Base-by-base conservation (phyloP, 1,140 invertebrate genomes). In the Brachionus manjavacas region DNA sequence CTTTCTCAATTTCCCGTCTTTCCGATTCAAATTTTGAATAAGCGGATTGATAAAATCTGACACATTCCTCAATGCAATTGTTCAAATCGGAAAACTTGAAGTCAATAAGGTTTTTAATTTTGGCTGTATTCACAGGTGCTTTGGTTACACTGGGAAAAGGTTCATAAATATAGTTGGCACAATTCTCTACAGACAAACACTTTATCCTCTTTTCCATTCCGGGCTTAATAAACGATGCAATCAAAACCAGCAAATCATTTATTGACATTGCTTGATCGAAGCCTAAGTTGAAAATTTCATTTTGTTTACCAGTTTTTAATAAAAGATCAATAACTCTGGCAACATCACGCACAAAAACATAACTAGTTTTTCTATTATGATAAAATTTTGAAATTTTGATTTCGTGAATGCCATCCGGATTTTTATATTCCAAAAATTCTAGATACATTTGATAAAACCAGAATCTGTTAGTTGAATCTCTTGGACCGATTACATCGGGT, bases 391-490 rank as follows among this genome's bases (percentile, higher is more conserved):
- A 89, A 46, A 91, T 86, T 9, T 86, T 85, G 3, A 91, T 72
- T 2, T 88, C 88, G 74, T 86, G 86, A 16, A 87, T 85, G 14
- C 87, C 84, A 85, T 86, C 85, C 4, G 84, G 70, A 11, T 84
- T 20, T 20, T 41, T 68, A 64, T n/a, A 68, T 31, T 60, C 79
- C 11, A 81, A 86, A 72, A 90, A 87, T 85, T 88, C 86, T 25
- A 91, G 86, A 91, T 90, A 91, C 46, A 91, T 60, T 83, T 91
- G 90, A 86, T 91, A 91, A 1, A 89, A 87, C 91, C 90, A 91
- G 87, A 87, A 91, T 4, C 91, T 84, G 81, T 90, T 87, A 0
- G 90, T 91, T 35, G 88, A 90, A 84, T 91, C 91, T 28, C 90
- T 85, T 41, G 90, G 88, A 28, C 91, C 91, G 39, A 91, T 86